These are phyloP conservation scores for Andricus grossulariae DNA, from an alignment of 1,140 invertebrate genomes.

Conservation along the genomic window DNA sequence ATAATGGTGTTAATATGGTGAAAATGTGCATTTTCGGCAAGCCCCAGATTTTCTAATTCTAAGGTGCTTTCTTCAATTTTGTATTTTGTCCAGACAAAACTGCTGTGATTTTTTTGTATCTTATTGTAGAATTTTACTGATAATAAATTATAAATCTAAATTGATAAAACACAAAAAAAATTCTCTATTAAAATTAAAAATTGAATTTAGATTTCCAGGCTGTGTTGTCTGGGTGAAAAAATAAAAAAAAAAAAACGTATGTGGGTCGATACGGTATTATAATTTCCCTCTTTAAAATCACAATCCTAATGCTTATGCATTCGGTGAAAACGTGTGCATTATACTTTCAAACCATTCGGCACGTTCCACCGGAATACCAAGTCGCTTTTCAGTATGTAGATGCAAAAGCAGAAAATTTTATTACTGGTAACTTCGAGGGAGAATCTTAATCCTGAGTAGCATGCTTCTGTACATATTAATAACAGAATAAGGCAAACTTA, in stretches of 20 bases:
- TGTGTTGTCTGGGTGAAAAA: slow-evolving; percentile 10
- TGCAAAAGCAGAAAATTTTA: slow-evolving; percentile 25
- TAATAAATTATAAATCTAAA: neutral
- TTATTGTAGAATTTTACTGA: neutral
- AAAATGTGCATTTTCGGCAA: slow-evolving; percentile 12
- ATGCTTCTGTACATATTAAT: slow-evolving; percentile 21
- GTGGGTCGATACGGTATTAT: slow-evolving; percentile 15
- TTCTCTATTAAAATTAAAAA: neutral
- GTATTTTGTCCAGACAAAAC: slow-evolving; percentile 8
- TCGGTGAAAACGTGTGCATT: slow-evolving; percentile 26
- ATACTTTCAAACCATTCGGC: slow-evolving; percentile 10
- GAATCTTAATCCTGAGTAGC: slow-evolving; percentile 23
- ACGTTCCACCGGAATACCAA: slow-evolving; percentile 15
- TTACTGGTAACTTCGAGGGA: slow-evolving; percentile 2
- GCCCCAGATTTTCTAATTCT: neutral
- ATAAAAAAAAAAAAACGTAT: neutral
- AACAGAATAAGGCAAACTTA: neutral
- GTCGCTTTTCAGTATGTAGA: slow-evolving; percentile 7
- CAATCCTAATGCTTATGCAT: slow-evolving; percentile 7
- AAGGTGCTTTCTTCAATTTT: slow-evolving; percentile 9
- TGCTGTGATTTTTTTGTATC: neutral
- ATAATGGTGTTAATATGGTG: slow-evolving; percentile 20
- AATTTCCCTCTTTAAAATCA: slow-evolving; percentile 1
- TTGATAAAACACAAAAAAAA: neutral
- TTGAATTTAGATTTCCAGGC: slow-evolving; percentile 4